These are phyloP conservation scores for Drosophila anomelani DNA, from an alignment of 2,888 invertebrate species.

Conservation along the genomic window DNA sequence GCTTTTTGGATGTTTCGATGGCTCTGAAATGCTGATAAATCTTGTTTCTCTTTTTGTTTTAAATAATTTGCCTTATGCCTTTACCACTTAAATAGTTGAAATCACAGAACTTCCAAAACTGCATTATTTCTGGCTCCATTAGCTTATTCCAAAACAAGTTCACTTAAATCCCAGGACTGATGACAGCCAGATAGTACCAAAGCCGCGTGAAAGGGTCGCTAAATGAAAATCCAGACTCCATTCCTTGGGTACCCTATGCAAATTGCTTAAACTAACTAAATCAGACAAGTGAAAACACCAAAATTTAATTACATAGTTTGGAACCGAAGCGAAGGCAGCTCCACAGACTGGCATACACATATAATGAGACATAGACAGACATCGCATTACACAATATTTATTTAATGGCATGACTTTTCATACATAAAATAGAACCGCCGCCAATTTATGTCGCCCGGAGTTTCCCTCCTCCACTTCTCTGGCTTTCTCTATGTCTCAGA, in stretches of 20 bases:
- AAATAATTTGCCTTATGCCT: too few species aligned
- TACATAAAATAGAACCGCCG: conserved; percentile 42
- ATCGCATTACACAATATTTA: conserved; percentile 66
- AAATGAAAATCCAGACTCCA: background rate
- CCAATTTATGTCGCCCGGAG: conserved; percentile 58
- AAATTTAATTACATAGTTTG: conserved; percentile 46
- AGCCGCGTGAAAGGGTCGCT: conserved; percentile 28
- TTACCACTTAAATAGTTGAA: background rate
- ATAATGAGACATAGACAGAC: conserved; percentile 21
- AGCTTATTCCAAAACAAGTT: background rate
- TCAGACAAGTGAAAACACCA: conserved; percentile 33
- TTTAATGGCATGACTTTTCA: conserved; percentile 74
- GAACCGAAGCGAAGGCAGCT: background rate
- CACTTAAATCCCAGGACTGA: background rate
- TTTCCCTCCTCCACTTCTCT: background rate
- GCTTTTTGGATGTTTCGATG: too few species aligned
- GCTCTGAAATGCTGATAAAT: background rate
- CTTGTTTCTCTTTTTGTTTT: background rate
- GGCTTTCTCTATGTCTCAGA: background rate
- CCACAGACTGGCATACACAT: background rate
- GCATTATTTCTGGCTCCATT: conserved; percentile 2
- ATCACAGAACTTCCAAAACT: background rate
- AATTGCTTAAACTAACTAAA: conserved; percentile 49
- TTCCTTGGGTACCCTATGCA: conserved; percentile 14
- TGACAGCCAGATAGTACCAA: background rate